phyloP scores from a whole-genome alignment of 2,888 invertebrate genomes.

The Drosophila infuscata region DNA sequence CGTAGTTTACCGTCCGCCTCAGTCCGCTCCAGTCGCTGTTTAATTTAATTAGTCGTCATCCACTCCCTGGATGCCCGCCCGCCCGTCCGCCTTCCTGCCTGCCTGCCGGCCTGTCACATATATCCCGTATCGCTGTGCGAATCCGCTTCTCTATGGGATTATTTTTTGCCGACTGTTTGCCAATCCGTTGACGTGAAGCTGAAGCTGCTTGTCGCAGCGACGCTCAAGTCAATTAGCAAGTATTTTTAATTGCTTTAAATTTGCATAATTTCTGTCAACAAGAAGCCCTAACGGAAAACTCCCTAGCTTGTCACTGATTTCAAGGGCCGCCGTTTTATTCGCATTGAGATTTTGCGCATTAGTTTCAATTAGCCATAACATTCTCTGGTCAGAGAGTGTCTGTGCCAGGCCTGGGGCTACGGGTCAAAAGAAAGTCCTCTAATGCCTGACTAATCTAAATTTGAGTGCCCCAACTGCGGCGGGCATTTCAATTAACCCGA shows the following conservation, averaged over 20 bases:
- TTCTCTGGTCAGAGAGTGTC: constrained; percentile 38
- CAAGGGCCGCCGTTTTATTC: background rate
- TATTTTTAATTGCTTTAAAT: constrained; percentile 79
- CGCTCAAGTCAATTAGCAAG: constrained; percentile 78
- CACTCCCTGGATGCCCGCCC: constrained; percentile 12
- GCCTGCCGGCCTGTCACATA: constrained; percentile 5
- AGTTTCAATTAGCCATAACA: constrained; percentile 68
- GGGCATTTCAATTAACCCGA: constrained; percentile 77
- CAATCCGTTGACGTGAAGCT: constrained; percentile 47
- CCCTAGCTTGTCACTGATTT: background rate
- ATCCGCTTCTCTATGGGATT: constrained; percentile 21
- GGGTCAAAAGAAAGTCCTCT: constrained; percentile 43
- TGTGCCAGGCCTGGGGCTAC: constrained; percentile 1
- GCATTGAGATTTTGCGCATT: constrained; percentile 63
- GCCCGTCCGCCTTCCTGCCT: constrained; percentile 29
- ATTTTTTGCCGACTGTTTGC: constrained; percentile 42
- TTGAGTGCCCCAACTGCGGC: constrained; percentile 52
- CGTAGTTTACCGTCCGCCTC: constrained; percentile 59
- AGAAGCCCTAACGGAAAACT: constrained; percentile 27
- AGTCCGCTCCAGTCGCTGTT: constrained; percentile 68
- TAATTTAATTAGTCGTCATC: constrained; percentile 72
- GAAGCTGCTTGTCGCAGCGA: constrained; percentile 45
- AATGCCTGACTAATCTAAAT: constrained; percentile 64
- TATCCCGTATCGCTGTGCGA: constrained; percentile 12
- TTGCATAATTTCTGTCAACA: constrained; percentile 80